Conservation (phyloP, 2,113 vertebrate genomes). For the Neofelis nebulosa region DNA sequence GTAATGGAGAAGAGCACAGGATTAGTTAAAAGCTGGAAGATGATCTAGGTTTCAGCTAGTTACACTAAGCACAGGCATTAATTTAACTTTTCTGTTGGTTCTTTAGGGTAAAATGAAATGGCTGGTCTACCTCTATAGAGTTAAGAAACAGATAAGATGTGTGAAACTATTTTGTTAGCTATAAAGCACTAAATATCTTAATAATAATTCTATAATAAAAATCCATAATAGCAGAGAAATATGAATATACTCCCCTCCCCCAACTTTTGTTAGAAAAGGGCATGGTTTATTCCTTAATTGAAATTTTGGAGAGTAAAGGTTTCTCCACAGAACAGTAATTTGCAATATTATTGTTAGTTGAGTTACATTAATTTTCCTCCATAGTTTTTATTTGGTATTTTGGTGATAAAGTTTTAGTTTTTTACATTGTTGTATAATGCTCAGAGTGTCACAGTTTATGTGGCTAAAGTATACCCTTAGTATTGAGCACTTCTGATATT, state of each 20-base stretch:
- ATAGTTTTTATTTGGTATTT: neutral
- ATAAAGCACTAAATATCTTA: neutral
- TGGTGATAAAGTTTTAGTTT: neutral
- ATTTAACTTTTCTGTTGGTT: neutral
- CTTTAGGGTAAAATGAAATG: neutral
- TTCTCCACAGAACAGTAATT: neutral
- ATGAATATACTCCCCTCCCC: neutral
- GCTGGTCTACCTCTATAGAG: neutral
- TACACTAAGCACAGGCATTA: neutral
- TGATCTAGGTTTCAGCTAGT: neutral
- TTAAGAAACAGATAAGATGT: neutral
- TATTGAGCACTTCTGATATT: neutral
- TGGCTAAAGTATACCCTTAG: neutral
- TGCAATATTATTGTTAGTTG: neutral
- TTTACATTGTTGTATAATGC: neutral
- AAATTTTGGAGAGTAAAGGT: neutral
- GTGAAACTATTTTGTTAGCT: neutral
- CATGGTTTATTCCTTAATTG: neutral
- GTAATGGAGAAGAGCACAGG: neutral
- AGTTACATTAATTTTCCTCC: neutral
- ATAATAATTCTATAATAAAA: slow-evolving; percentile 7
- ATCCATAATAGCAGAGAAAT: neutral
- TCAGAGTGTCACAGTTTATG: neutral
- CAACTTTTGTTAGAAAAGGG: neutral
- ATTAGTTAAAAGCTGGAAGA: neutral